Base-by-base conservation (phyloP, 1,140 invertebrate genomes). In the Belonocnema kinseyi region DNA sequence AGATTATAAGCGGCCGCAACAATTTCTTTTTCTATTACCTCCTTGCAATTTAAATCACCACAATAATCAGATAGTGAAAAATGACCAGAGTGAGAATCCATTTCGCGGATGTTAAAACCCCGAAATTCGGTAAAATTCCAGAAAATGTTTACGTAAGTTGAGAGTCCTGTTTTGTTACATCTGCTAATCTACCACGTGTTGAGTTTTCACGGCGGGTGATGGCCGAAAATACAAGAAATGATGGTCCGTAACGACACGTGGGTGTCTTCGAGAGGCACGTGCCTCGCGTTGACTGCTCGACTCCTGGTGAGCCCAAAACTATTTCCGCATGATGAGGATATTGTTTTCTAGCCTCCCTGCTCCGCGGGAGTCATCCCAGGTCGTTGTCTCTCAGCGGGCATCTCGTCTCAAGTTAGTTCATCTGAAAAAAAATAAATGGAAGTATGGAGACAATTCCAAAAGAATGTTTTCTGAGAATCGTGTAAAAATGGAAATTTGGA, bases 271-370 rank as follows among this genome's bases (percentile, higher is more conserved):
- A 53, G 71, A 83, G 85, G 78, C 86, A 87, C 83, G 87, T 85
- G 86, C 82, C 87, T 77, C 74, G 82, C 76, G 71, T 78, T 83
- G 77, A 72, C 58, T 73, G 54, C 73, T 72, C 17, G 79, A 84
- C 86, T 86, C 85, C 79, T 58, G 83, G 77, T 81, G 83, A 72
- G 76, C 74, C 72, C 21, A 76, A 84, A 83, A 86, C 86, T 86
- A 88, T 88, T 89, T 89, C 86, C 88, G 84, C 87, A 80, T 88
- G 80, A 85, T 79, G 80, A 80, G 85, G 83, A 88, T 87, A 89
- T 87, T 85, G 86, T 86, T 86, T 85, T 77, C 77, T 72, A 71
- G 53, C 76, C 76, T 81, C 77, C 51, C 75, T 74, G 75, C 87
- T 66, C 87, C 71, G 85, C 87, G 85, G 87, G 87, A 87, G 83